These are phyloP conservation scores for Psettodes erumei DNA, from an alignment of 2,113 vertebrate genomes.

Conservation along the genomic window DNA sequence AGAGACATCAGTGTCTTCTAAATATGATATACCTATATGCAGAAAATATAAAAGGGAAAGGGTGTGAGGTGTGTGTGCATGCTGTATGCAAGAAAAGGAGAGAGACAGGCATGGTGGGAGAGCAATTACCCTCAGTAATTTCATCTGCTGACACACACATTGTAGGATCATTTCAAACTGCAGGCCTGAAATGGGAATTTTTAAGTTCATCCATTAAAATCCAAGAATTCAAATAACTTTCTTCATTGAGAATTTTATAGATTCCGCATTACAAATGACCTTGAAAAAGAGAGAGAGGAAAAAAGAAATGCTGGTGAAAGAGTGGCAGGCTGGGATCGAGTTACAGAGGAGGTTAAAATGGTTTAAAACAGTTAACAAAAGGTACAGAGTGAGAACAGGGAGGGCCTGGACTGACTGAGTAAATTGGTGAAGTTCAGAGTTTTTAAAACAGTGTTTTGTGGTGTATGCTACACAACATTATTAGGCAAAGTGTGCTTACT, in stretches of 20 bases:
- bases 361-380: conserved; percentile 64
- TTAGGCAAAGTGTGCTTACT: conserved; percentile 49
- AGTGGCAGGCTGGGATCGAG: conserved; percentile 65
- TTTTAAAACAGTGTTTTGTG: conserved; percentile 32
- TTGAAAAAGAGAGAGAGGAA: conserved; percentile 69
- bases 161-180: conserved; percentile 79
- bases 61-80: not conserved
- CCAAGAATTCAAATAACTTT: conserved; percentile 87
- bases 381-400: conserved; percentile 45
- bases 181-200: conserved; percentile 79
- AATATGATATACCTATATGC: not conserved
- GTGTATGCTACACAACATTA: conserved; percentile 34
- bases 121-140: conserved; percentile 73
- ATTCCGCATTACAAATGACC: conserved; percentile 84
- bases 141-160: conserved; percentile 76
- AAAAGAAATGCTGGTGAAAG: conserved; percentile 71
- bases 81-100: not conserved
- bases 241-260: conserved; percentile 84
- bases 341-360: conserved; percentile 66
- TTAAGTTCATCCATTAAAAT: conserved; percentile 83
- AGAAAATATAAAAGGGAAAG: not conserved
- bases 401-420: conserved; percentile 10
- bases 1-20: not conserved
- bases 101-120: conserved; percentile 32
- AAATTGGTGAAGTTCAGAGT: conserved; percentile 28